Evolutionary conservation across 2,888 invertebrate genomes (phyloP).

Genomic region (Brenthis ino): DNA sequence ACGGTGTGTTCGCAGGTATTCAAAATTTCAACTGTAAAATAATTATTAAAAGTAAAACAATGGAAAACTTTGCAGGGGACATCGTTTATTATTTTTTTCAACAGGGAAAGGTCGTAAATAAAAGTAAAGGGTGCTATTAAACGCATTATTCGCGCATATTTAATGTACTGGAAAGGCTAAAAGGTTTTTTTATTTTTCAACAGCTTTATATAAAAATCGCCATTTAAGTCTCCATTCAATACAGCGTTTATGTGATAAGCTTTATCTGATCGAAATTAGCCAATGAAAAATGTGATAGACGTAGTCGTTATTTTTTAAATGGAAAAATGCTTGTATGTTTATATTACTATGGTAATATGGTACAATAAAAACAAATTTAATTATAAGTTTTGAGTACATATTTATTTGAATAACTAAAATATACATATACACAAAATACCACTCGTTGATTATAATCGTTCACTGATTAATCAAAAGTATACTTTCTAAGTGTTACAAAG

Average conservation of each 20-base stretch:
- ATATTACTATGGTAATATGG: no score
- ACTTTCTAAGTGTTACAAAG: no score
- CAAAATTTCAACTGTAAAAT: constrained; percentile 46
- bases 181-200: constrained; percentile 72
- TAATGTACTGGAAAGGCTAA: constrained; percentile 79
- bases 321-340: background rate
- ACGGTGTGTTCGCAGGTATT: constrained; percentile 34
- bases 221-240: constrained; percentile 68
- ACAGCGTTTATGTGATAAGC: constrained; percentile 58
- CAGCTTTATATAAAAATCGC: constrained; percentile 72
- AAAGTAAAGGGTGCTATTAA: constrained; percentile 80
- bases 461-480: no score
- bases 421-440: no score
- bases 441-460: no score
- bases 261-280: constrained; percentile 41
- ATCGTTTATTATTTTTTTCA: constrained; percentile 76
- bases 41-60: constrained; percentile 67
- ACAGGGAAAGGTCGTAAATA: constrained; percentile 72
- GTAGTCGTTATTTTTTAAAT: background rate
- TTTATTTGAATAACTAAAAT: no score
- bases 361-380: no score
- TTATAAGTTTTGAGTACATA: no score
- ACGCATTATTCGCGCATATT: constrained; percentile 80
- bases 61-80: constrained; percentile 63
- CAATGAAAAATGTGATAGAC: constrained; percentile 21